phyloP scores from a whole-genome alignment of 35 echinoderm and acorn worm species.

The Hemicentrotus pulcherrimus region DNA sequence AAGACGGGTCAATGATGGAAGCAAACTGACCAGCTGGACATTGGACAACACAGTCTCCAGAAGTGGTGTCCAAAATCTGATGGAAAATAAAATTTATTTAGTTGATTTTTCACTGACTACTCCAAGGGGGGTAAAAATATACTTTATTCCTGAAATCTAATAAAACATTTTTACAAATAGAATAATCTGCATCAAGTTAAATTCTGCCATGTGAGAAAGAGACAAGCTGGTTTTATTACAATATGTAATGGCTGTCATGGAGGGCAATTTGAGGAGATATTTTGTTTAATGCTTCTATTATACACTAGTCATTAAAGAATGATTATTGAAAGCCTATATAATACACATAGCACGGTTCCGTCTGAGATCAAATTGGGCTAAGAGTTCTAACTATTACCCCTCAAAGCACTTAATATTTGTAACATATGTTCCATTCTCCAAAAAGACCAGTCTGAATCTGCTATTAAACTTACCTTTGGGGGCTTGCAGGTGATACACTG shows the following conservation, averaged over 20 bases:
- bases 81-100: background rate
- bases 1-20: slow-evolving; percentile 19
- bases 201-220: too few species aligned
- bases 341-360: background rate
- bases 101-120: background rate
- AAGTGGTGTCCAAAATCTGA: slow-evolving; percentile 59
- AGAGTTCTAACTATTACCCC: background rate
- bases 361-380: background rate
- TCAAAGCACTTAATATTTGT: background rate
- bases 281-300: background rate
- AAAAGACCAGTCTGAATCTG: background rate
- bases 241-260: too few species aligned
- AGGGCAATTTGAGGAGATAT: background rate
- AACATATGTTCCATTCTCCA: background rate
- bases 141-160: too few species aligned
- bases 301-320: background rate
- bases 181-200: too few species aligned
- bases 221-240: too few species aligned
- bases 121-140: too few species aligned
- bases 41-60: slow-evolving; percentile 48
- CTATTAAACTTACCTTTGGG: slow-evolving; percentile 56
- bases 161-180: too few species aligned
- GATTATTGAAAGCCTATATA: background rate
- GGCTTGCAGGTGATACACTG: slow-evolving; percentile 57
- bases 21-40: slow-evolving; percentile 49